Base-by-base conservation (phyloP, 1,140 invertebrate genomes). In the Pomacea maculata region DNA sequence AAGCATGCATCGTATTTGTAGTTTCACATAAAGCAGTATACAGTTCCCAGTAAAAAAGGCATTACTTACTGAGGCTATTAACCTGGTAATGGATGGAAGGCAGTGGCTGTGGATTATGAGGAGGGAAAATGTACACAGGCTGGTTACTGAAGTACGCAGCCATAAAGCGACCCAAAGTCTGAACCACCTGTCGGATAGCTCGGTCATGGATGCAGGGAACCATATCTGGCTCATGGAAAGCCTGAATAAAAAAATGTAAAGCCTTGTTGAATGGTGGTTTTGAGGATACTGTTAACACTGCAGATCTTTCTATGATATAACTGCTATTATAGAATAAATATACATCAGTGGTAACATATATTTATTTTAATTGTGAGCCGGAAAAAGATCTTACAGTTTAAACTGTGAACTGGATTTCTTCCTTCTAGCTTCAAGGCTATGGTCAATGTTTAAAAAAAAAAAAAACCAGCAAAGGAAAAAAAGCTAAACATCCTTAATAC, bases 61-160 rank as follows among this genome's bases (percentile, higher is more conserved):
- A 70, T 70, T 70, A 21, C 85, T 86, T 83, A 89, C 88, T 87
- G 67, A 84, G 78, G 70, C 80, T 79, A 64, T 81, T 73, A 17
- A 72, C 73, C 15, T 85, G 81, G 34, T 84, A 84, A 74, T 89
- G 85, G 34, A 90, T 80, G 29, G 85, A 82, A 25, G 90, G 86
- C 64, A 91, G 80, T 14, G 85, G 81, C 61, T 83, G 80, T 0
- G 89, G 86, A 72, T 83, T 86, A 82, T 90, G 88, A 14, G 89
- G 88, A 63, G 89, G 88, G 65, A 86, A 90, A 73, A 90, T 85
- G 83, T 84, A 90, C 52, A 89, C 83, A 5, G 83, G 81, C 76
- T 84, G 80, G 78, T 90, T 89, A 25, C 82, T 87, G 82, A 91
- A 90, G 80, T 90, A 91, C 8, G 85, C 83, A 12, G 89, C 88